Evolutionary conservation across 2,888 invertebrate genomes (phyloP).

Genomic region (Scrobipalpa atriplicella): DNA sequence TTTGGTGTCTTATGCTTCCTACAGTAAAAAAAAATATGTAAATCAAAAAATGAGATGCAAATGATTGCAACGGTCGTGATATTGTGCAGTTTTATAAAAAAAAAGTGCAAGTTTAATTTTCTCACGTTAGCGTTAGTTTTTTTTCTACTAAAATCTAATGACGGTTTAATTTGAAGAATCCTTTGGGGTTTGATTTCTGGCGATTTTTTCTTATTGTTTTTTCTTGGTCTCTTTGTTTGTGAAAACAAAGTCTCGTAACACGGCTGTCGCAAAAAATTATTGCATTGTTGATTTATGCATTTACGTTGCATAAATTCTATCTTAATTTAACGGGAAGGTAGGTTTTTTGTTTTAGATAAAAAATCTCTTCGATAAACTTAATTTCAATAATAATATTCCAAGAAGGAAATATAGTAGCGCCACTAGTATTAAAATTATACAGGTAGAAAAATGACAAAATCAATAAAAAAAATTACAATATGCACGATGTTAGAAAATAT

Average conservation of each 20-base stretch:
- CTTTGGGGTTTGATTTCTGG: constrained; percentile 79
- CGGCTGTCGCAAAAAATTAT: constrained; percentile 80
- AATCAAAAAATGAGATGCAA: constrained; percentile 63
- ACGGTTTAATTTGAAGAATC: constrained; percentile 81
- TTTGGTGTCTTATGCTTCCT: constrained; percentile 58
- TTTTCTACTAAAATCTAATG: constrained; percentile 75
- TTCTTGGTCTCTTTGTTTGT: constrained; percentile 65
- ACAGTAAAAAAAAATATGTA: constrained; percentile 44
- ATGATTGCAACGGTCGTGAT: constrained; percentile 71
- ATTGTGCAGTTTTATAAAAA: constrained; percentile 51
- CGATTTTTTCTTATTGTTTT: constrained; percentile 48
- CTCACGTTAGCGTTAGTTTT: constrained; percentile 73
- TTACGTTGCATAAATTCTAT: constrained; percentile 55
- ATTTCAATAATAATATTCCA: neutral
- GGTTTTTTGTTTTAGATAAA: constrained; percentile 10
- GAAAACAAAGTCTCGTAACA: constrained; percentile 79
- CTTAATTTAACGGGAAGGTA: constrained; percentile 1
- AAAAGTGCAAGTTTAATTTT: constrained; percentile 72
- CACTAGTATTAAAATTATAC: too few relatives aligned
- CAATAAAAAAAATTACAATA: too few relatives aligned
- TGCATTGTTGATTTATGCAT: constrained; percentile 75
- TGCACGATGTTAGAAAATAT: too few relatives aligned
- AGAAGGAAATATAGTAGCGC: too few relatives aligned
- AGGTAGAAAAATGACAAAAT: too few relatives aligned
- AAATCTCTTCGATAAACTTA: neutral